phyloP scores from a whole-genome alignment of 2,797 vertebrate species.

The Heteromormyrus szaboi region DNA sequence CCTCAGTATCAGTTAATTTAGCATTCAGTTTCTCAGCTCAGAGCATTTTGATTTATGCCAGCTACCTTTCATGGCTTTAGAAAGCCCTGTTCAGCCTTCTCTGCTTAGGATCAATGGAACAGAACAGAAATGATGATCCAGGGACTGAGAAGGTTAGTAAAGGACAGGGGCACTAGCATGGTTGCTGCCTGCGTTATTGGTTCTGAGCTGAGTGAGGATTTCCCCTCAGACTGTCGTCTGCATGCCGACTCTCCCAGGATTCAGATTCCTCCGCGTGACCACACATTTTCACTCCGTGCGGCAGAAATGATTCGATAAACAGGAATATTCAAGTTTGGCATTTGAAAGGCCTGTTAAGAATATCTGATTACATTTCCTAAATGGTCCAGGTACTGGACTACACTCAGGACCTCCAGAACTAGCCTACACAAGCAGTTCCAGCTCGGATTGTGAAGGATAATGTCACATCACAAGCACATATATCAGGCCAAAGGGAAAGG shows the following conservation, averaged over 20 bases:
- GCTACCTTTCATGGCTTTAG: background rate
- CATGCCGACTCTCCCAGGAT: background rate
- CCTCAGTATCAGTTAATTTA: conserved; percentile 6
- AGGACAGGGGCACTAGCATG: background rate
- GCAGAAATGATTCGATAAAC: background rate
- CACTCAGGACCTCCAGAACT: background rate
- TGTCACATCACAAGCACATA: background rate
- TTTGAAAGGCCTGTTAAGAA: background rate
- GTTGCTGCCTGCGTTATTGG: background rate
- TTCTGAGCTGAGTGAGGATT: conserved; percentile 1
- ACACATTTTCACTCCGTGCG: background rate
- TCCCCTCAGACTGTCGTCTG: background rate
- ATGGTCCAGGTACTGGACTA: background rate
- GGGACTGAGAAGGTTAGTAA: conserved; percentile 8
- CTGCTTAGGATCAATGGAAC: background rate
- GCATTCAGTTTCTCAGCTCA: conserved; percentile 3
- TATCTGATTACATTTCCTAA: background rate
- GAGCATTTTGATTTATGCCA: conserved; percentile 1
- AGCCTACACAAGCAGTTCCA: background rate
- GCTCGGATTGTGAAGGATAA: background rate
- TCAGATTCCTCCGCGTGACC: background rate
- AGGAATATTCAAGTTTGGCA: background rate
- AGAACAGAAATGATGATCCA: conserved; percentile 10
- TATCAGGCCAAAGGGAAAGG: background rate
- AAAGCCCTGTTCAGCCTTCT: background rate